Conservation (phyloP, 2,888 invertebrate species). For the Melanostoma mellinum region DNA sequence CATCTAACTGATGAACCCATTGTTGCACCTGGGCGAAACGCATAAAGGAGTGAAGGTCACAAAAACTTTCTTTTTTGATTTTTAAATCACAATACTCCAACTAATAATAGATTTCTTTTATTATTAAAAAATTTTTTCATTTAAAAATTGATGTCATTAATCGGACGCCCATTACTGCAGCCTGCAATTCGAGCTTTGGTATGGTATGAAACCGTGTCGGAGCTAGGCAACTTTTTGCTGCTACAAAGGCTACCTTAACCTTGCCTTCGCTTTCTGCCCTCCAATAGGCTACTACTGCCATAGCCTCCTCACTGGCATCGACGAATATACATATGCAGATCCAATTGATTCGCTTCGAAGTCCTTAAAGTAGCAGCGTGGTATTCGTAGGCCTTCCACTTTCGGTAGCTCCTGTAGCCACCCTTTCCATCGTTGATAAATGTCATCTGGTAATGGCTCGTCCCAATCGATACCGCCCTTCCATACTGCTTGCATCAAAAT, state of each 20-base stretch:
- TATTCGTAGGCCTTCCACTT: neutral
- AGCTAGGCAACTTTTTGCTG: neutral
- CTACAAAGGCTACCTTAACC: neutral
- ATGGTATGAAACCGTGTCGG: neutral
- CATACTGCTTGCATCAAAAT: neutral
- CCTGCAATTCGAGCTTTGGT: neutral
- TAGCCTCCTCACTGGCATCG: neutral
- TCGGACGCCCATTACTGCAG: slow-evolving; percentile 4
- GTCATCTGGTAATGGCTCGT: neutral
- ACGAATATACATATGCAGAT: slow-evolving; percentile 1
- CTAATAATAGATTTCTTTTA: no score
- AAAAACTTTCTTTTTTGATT: no score
- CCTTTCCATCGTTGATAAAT: slow-evolving; percentile 6
- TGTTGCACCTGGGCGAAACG: no score
- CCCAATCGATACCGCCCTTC: slow-evolving; percentile 1
- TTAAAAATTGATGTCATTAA: neutral
- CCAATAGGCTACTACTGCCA: slow-evolving; percentile 5
- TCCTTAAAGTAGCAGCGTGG: neutral
- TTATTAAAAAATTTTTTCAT: no score
- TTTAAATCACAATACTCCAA: no score
- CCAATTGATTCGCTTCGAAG: neutral
- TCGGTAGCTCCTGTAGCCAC: slow-evolving; percentile 1
- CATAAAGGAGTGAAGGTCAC: no score
- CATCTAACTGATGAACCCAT: no score
- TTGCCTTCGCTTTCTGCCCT: neutral